These are phyloP conservation scores for Dendrolimus houi DNA, from an alignment of 2,888 invertebrate genomes.

Conservation along the genomic window DNA sequence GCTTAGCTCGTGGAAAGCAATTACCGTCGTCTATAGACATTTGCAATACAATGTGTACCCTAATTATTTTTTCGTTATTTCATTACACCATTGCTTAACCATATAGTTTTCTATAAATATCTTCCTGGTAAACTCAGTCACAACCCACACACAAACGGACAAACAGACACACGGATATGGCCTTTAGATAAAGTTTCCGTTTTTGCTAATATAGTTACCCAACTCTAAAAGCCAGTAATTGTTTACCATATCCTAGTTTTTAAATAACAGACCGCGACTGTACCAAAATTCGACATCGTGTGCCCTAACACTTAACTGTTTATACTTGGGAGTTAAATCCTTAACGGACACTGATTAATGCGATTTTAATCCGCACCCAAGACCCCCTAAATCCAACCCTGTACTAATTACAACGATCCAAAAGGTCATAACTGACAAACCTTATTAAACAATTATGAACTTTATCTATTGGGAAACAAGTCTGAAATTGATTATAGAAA, in stretches of 20 bases:
- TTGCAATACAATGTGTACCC: too few relatives aligned
- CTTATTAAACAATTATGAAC: conserved; percentile 35
- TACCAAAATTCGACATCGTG: conserved; percentile 54
- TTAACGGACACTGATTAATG: conserved; percentile 81
- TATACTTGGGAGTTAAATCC: conserved; percentile 69
- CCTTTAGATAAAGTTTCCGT: too few relatives aligned
- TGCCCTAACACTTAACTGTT: conserved; percentile 76
- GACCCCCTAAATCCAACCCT: conserved; percentile 77
- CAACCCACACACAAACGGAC: too few relatives aligned
- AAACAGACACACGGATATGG: too few relatives aligned
- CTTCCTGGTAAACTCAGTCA: too few relatives aligned
- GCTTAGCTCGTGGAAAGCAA: too few relatives aligned
- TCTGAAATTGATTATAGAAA: conserved; percentile 19
- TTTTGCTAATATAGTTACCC: too few relatives aligned
- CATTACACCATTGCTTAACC: too few relatives aligned
- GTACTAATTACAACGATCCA: conserved; percentile 72
- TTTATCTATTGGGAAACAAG: conserved; percentile 26
- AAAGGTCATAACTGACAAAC: conserved; percentile 51
- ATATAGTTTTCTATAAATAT: too few relatives aligned
- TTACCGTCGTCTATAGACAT: too few relatives aligned
- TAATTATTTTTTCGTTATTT: too few relatives aligned
- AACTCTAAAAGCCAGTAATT: too few relatives aligned
- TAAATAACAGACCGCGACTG: conserved; percentile 19
- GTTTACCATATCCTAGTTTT: conserved; percentile 6
- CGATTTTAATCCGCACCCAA: conserved; percentile 80